Percentiles rank a stretch among this genome's conserved stretches.
Conservation (phyloP, 2,888 invertebrate genomes). For the Stictocephala bisonia region DNA sequence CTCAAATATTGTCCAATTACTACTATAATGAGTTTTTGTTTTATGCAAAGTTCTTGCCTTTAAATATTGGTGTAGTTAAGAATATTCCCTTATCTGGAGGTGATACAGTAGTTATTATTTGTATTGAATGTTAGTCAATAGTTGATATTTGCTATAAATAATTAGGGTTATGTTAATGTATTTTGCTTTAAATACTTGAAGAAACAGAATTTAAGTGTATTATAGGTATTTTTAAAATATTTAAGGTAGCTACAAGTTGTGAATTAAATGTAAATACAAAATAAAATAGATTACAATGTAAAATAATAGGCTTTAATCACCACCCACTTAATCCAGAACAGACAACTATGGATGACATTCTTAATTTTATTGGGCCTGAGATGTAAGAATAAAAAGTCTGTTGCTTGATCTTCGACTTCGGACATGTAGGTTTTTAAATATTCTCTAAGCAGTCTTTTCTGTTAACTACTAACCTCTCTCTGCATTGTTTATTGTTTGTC, state of each 20-base stretch:
- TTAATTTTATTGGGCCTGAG: no score
- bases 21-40: neutral
- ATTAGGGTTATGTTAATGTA: neutral
- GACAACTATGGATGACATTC: no score
- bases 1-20: no score
- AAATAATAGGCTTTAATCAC: neutral
- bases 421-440: no score
- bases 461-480: no score
- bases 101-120: neutral
- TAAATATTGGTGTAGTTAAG: neutral
- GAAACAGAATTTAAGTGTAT: neutral
- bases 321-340: no score
- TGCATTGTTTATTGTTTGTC: no score
- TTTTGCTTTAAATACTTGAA: constrained; percentile 12
- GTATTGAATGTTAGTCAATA: constrained; percentile 8
- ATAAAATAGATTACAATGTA: constrained; percentile 19
- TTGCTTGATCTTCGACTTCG: no score
- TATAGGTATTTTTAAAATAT: constrained; percentile 15
- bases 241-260: constrained; percentile 15
- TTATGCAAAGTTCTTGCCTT: constrained; percentile 30
- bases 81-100: neutral
- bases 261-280: constrained; percentile 22
- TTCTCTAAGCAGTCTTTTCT: no score
- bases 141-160: constrained; percentile 13
- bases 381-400: no score